Evolutionary conservation across 2,888 invertebrate species (phyloP).

Genomic region (Sinodicranocentrus sp.): DNA sequence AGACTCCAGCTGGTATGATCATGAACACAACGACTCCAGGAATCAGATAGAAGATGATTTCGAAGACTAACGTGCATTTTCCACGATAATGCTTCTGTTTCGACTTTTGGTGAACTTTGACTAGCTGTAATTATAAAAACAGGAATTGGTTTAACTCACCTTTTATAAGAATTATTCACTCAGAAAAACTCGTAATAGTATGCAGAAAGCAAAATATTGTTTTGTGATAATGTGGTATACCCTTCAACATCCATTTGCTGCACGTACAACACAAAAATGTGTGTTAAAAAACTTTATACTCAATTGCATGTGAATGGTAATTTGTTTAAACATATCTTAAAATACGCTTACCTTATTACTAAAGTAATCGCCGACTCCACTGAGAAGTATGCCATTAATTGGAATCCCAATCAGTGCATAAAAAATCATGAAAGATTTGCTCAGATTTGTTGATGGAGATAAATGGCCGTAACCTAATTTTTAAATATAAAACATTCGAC

Average conservation of each 20-base stretch:
- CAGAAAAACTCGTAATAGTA: too few relatives aligned
- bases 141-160: too few relatives aligned
- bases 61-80: conserved; percentile 85
- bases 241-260: too few relatives aligned
- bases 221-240: too few relatives aligned
- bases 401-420: conserved; percentile 93
- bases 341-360: conserved; percentile 83
- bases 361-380: conserved; percentile 91
- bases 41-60: conserved; percentile 90
- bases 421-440: conserved; percentile 91
- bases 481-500: too few relatives aligned
- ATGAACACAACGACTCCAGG: conserved; percentile 93
- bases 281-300: too few relatives aligned
- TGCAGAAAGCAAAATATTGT: too few relatives aligned
- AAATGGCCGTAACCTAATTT: conserved; percentile 96
- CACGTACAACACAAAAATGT: background rate
- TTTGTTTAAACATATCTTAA: too few relatives aligned
- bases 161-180: too few relatives aligned
- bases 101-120: conserved; percentile 88
- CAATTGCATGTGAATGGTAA: too few relatives aligned
- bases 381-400: conserved; percentile 87
- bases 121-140: conserved; percentile 87
- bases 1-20: conserved; percentile 90
- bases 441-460: conserved; percentile 88
- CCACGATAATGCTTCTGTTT: conserved; percentile 79